Conservation (phyloP, 2,113 vertebrate species). For the Sorex fumeus region DNA sequence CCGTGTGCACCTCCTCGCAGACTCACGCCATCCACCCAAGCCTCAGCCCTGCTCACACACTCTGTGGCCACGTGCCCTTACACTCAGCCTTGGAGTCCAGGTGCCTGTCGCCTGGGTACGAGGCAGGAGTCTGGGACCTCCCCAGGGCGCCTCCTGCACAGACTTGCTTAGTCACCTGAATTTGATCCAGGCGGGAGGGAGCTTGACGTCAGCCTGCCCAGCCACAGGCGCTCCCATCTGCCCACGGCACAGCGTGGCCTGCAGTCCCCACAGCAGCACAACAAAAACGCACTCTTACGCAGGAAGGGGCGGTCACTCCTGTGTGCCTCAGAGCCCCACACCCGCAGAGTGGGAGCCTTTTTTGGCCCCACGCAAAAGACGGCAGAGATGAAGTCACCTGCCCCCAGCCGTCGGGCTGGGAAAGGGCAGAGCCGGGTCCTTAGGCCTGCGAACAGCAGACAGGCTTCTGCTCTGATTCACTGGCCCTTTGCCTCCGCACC, state of each 20-base stretch:
- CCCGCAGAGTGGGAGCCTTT: neutral
- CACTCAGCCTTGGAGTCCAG: neutral
- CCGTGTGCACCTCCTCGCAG: neutral
- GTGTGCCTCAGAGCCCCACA: neutral
- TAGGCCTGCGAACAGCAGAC: neutral
- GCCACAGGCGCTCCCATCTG: constrained; percentile 21
- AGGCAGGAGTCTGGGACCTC: constrained; percentile 68
- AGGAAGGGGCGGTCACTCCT: neutral
- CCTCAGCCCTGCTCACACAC: neutral
- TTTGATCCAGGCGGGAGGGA: constrained; percentile 77
- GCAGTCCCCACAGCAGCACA: constrained; percentile 51
- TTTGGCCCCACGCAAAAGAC: neutral
- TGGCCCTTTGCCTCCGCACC: neutral
- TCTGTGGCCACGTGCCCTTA: neutral
- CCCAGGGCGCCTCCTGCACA: constrained; percentile 10
- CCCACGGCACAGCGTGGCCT: constrained; percentile 66
- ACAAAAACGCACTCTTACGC: constrained; percentile 29
- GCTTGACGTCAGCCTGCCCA: constrained; percentile 79
- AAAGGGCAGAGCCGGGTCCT: neutral
- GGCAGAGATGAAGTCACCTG: neutral
- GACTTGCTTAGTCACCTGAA: constrained; percentile 82
- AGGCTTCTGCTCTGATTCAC: neutral
- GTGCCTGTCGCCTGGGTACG: constrained; percentile 47
- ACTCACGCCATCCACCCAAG: neutral
- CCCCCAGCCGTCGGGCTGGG: neutral